Evolutionary conservation across 2,888 invertebrate genomes (phyloP), one percentile per base, ranked within the genome.

Genomic region (Apodemia zela): DNA sequence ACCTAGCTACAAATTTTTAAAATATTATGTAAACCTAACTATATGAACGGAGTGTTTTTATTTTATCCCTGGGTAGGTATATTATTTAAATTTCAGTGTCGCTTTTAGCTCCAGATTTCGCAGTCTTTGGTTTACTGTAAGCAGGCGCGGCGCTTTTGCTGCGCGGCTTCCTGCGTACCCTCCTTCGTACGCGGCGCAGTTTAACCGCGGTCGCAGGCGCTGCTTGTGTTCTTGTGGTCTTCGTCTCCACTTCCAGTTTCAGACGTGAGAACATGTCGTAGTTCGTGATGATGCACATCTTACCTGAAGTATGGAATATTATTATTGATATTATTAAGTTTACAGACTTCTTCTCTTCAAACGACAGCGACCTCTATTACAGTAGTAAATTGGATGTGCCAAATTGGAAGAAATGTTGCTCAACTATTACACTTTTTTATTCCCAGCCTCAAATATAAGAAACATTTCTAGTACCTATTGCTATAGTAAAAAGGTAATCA

Each of bases 181-280:
- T 81, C 25, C 82, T 78, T 33, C 81, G 82, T 72, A 81, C 70
- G 63, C 84, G 83, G 0, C 85, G 82, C 66, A 80, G 68, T 68
- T 84, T 85, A 63, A 84, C 79, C 49, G 75, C 71, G 7, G 80
- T 81, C 57, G 80, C 75, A 18, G 73, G 66, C 66, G 76, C 75
- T 65, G 80, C 81, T 63, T 78, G 76, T 15, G 79, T 70, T 60
- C 87, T 76, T 63, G 81, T 69, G 62, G 75, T 68, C 79, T 91
- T 93, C 45, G 85, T 82, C 73, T 91, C 89, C 68, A 87, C 79
- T 71, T 85, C 88, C 66, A 88, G 80, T 77, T 87, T 89, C 51
- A 89, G 74, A 58, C 92, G 87, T 6, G 90, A 85, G 71, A 92
- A 90, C 87, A 88, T 90, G 69, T 92, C 92, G 72, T 91, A 89